phyloP scores from a whole-genome alignment of 2,888 invertebrate genomes.

The Tipula helvola region DNA sequence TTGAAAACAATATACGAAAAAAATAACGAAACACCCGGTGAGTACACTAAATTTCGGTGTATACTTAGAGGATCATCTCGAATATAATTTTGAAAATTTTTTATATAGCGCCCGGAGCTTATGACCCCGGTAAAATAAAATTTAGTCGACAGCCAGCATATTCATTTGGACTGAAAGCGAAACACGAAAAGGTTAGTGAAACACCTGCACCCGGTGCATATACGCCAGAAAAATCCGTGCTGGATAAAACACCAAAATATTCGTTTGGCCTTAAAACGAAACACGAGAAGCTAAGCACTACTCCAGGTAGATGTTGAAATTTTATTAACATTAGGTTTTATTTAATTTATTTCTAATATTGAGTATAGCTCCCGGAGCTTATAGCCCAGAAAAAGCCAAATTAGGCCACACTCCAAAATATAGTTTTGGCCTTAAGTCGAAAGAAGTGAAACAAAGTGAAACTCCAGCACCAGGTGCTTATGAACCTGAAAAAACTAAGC shows the following conservation, averaged over 20 bases:
- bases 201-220: constrained; percentile 53
- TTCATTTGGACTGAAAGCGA: constrained; percentile 53
- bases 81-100: not conserved
- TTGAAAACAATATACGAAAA: constrained; percentile 41
- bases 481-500: constrained; percentile 16
- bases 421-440: constrained; percentile 42
- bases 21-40: constrained; percentile 43
- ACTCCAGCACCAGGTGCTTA: constrained; percentile 25
- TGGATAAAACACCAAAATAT: constrained; percentile 47
- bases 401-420: constrained; percentile 25
- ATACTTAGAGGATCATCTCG: not conserved
- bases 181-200: constrained; percentile 42
- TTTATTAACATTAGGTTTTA: not conserved
- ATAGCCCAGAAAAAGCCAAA: constrained; percentile 16
- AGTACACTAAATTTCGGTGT: not conserved
- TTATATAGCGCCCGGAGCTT: constrained; percentile 37
- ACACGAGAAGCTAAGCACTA: constrained; percentile 38
- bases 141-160: constrained; percentile 34
- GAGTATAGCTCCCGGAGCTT: constrained; percentile 19
- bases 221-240: constrained; percentile 44
- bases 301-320: constrained; percentile 35
- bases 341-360: constrained; percentile 36
- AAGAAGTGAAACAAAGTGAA: constrained; percentile 37
- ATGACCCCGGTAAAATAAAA: constrained; percentile 41
- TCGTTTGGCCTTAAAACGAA: constrained; percentile 47